Percentiles rank a stretch among this genome's conserved stretches.
phyloP scores from a whole-genome alignment of 2,797 vertebrate species.

The Thalassophryne amazonica region DNA sequence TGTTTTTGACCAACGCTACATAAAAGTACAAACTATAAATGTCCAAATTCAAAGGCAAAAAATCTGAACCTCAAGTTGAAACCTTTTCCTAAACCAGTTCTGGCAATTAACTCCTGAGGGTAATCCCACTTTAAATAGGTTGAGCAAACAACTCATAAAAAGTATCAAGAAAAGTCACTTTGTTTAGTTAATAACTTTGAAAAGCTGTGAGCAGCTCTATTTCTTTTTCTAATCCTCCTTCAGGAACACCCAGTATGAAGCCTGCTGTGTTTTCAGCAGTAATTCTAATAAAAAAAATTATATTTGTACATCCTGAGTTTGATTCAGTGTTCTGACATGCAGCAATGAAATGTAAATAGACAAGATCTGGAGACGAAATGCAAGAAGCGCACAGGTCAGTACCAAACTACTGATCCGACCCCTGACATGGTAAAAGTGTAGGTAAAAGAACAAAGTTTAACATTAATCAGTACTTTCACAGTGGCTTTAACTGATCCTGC shows the following conservation, averaged over 20 bases:
- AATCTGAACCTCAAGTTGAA: not conserved
- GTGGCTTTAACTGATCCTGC: not conserved
- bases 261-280: slow-evolving; percentile 54
- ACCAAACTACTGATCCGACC: slow-evolving; percentile 10
- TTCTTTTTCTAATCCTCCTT: slow-evolving; percentile 69
- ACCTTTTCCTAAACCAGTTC: slow-evolving; percentile 6
- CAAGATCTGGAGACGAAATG: slow-evolving; percentile 10
- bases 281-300: slow-evolving; percentile 62
- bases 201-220: slow-evolving; percentile 55
- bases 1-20: not conserved
- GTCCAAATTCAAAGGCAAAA: not conserved
- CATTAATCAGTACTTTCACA: slow-evolving; percentile 25
- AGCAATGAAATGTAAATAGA: slow-evolving; percentile 52
- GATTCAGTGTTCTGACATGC: slow-evolving; percentile 41
- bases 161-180: slow-evolving; percentile 63
- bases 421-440: too few species aligned
- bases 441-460: too few species aligned
- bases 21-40: not conserved
- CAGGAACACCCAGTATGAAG: slow-evolving; percentile 64
- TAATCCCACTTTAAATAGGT: slow-evolving; percentile 45
- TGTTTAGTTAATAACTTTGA: slow-evolving; percentile 74
- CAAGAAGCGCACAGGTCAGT: slow-evolving; percentile 17
- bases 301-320: slow-evolving; percentile 47
- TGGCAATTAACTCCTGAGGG: slow-evolving; percentile 38
- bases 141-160: slow-evolving; percentile 57